These are phyloP conservation scores for Nibea albiflora DNA, from an alignment of 2,113 vertebrate genomes.

Conservation along the genomic window DNA sequence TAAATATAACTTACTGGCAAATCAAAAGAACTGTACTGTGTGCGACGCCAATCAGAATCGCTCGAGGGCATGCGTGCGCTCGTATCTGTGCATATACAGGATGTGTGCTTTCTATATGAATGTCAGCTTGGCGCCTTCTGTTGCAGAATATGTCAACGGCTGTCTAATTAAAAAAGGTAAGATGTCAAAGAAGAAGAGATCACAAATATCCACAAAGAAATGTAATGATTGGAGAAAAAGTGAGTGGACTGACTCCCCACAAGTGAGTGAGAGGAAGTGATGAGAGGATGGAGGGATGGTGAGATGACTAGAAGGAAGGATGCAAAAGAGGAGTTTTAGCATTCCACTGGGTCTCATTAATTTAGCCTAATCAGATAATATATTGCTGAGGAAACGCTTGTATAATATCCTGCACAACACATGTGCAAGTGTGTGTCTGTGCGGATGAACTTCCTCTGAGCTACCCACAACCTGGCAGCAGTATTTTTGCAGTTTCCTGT, in stretches of 20 bases:
- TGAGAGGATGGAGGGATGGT: conserved; percentile 47
- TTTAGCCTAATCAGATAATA: conserved; percentile 70
- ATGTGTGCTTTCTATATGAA: background rate
- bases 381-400: conserved; percentile 75
- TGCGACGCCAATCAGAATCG: background rate
- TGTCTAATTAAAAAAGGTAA: background rate
- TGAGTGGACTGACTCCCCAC: too few species aligned
- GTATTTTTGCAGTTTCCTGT: conserved; percentile 52
- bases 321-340: conserved; percentile 57
- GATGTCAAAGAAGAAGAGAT: background rate
- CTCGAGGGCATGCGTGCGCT: background rate
- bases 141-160: background rate
- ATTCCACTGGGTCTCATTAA: conserved; percentile 76
- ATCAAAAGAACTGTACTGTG: conserved; percentile 31
- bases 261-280: conserved; percentile 54
- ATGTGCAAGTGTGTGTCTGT: conserved; percentile 4
- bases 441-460: conserved; percentile 40
- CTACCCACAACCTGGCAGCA: conserved; percentile 11
- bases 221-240: conserved; percentile 18
- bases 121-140: conserved; percentile 11
- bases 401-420: conserved; percentile 58
- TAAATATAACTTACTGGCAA: conserved; percentile 40
- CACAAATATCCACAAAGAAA: background rate
- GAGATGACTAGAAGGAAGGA: conserved; percentile 60
- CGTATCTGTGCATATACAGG: background rate